A percentile compares a stretch with the other conserved stretches of the same genome.
These are phyloP conservation scores for Limnephilus auricula DNA, from an alignment of 2,888 invertebrate genomes.

Conservation along the genomic window DNA sequence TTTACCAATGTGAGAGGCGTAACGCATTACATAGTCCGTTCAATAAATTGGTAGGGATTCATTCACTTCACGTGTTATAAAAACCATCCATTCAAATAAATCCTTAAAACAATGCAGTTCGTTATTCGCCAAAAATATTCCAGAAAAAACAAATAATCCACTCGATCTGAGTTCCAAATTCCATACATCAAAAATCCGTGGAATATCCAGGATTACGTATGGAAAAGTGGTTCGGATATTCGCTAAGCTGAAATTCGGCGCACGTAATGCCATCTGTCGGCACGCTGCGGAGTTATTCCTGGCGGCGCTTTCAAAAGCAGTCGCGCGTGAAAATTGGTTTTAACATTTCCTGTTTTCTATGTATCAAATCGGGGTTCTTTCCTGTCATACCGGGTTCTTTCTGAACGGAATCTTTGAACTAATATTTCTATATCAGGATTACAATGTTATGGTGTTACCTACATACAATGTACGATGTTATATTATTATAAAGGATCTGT, in stretches of 20 bases:
- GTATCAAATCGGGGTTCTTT: conserved; percentile 25
- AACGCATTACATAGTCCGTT: no score
- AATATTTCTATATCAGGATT: background rate
- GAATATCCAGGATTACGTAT: conserved; percentile 9
- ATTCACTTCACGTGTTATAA: background rate
- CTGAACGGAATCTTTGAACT: background rate
- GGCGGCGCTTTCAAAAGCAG: background rate
- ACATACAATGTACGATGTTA: background rate
- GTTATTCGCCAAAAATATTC: background rate
- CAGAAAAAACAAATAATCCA: background rate
- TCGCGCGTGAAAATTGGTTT: conserved; percentile 41
- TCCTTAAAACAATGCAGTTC: background rate
- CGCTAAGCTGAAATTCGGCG: conserved; percentile 51
- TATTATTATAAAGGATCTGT: no score
- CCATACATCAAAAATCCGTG: conserved; percentile 25
- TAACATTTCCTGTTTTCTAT: conserved; percentile 26
- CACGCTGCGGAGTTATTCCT: conserved; percentile 41
- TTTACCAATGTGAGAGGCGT: no score
- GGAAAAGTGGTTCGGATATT: conserved; percentile 52
- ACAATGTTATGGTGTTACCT: background rate
- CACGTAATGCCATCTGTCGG: conserved; percentile 59
- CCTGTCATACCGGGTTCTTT: background rate
- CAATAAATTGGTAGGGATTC: no score
- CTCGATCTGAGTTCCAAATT: conserved; percentile 4
- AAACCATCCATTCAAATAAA: background rate